Conservation (phyloP, 2,113 vertebrate species). For the Pygathrix nemaeus region DNA sequence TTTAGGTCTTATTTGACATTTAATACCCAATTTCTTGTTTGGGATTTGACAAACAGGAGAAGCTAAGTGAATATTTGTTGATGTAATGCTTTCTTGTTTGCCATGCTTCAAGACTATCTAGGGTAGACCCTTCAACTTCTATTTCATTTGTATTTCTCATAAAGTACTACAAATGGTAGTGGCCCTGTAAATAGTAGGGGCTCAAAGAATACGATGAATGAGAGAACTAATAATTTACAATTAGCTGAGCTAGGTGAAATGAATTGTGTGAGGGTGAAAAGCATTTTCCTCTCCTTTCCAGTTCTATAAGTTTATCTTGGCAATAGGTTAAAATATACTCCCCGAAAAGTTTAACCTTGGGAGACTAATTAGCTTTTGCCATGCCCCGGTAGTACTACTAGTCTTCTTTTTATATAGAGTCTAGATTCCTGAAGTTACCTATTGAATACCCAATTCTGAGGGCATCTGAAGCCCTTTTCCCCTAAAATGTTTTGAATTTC, state of each 20-base stretch:
- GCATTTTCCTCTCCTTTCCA: background rate
- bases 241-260: background rate
- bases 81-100: background rate
- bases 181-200: background rate
- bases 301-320: background rate
- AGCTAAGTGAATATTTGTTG: background rate
- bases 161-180: background rate
- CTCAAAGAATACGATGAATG: background rate
- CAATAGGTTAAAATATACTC: background rate
- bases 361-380: background rate
- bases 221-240: background rate
- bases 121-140: background rate
- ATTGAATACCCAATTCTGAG: background rate
- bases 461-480: background rate
- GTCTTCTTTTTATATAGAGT: background rate
- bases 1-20: background rate
- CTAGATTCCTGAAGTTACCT: background rate
- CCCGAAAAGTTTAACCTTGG: background rate
- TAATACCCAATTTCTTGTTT: background rate
- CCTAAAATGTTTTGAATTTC: conserved; percentile 17
- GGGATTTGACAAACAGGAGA: background rate
- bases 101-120: background rate
- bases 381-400: background rate
- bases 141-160: background rate
- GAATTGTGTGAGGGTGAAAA: background rate